Evolutionary conservation across 2,797 vertebrate species (phyloP), one percentile per base, ranked within the genome.

Genomic region (Coreius guichenoti): DNA sequence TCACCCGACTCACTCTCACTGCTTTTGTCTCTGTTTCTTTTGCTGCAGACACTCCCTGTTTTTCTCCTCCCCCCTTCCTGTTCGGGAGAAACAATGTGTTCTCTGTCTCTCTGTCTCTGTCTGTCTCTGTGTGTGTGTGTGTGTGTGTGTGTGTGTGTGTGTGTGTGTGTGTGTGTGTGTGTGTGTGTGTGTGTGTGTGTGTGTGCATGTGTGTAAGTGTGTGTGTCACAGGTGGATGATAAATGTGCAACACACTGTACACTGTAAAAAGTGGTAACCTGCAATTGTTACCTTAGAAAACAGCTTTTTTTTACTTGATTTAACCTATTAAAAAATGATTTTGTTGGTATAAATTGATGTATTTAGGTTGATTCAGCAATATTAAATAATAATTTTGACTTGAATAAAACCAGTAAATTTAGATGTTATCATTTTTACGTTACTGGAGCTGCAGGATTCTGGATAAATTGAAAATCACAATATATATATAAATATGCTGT

Each of bases 41-140:
- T 63, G n/a, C 47, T 8, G 5, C 51, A 43, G 54, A 91, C 93
- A 90, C 93, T 89, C 93, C 93, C 91, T 91, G 91, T 75, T 88
- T 88, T 75, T 21, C 26, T 4, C 61, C 51, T 36, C 51, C 51
- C 31, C 31, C 49, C 26, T 78, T 84, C 49, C 83, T 61, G 49
- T 51, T 43, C 9, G 3, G 16, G 31, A 7, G 0, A 84, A 29
- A 84, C 83, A 84, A 63, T 72, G 51, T 23, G 8, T 47, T 29
- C 51, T 84, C 67, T 84, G 82, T 84, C 49, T n/a, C n/a, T n/a
- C n/a, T n/a, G n/a, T n/a, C n/a, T n/a, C n/a, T n/a, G n/a, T n/a
- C n/a, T n/a, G n/a, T n/a, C n/a, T 39, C 31, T 51, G 58, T 9
- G 56, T 61, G 58, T 26, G 49, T 36, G 51, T 4, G 31, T 21